Evolutionary conservation across 2,888 invertebrate genomes (phyloP).

Genomic region (Hyposoter dolosus): DNA sequence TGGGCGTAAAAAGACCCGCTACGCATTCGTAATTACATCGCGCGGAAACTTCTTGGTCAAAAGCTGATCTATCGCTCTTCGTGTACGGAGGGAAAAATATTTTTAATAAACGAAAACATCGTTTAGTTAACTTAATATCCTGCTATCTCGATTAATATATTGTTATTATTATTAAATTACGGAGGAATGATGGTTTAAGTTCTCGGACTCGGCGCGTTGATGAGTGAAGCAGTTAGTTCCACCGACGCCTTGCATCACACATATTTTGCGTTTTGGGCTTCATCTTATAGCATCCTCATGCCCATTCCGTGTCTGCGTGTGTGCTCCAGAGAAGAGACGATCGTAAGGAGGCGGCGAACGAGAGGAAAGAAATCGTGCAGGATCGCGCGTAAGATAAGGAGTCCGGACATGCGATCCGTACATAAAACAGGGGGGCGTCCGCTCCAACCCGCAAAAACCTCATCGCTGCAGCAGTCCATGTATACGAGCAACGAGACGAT

Average conservation of each 20-base stretch:
- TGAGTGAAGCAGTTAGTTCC: constrained; percentile 48
- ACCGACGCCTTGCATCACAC: constrained; percentile 39
- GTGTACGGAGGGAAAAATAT: constrained; percentile 24
- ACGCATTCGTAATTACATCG: constrained; percentile 60
- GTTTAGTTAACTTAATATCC: constrained; percentile 49
- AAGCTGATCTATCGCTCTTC: constrained; percentile 28
- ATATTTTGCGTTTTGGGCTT: constrained; percentile 52
- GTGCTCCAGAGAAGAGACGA: constrained; percentile 54
- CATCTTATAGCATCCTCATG: constrained; percentile 31
- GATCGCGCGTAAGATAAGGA: constrained; percentile 79
- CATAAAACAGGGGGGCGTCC: constrained; percentile 74
- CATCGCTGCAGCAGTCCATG: constrained; percentile 46
- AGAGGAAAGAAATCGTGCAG: constrained; percentile 74
- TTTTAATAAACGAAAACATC: constrained; percentile 43
- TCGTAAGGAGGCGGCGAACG: constrained; percentile 68
- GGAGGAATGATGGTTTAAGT: constrained; percentile 45
- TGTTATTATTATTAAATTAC: constrained; percentile 56
- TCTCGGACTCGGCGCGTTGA: constrained; percentile 48
- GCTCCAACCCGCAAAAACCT: constrained; percentile 65
- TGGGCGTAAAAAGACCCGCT: constrained; percentile 46
- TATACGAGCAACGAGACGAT: constrained; percentile 31
- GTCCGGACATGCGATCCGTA: constrained; percentile 79
- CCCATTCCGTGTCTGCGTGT: constrained; percentile 13
- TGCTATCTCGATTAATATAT: constrained; percentile 46
- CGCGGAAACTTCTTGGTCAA: constrained; percentile 44